These are phyloP conservation scores for Psilanteris sp. DNA, from an alignment of 1,140 invertebrate genomes.

Conservation along the genomic window DNA sequence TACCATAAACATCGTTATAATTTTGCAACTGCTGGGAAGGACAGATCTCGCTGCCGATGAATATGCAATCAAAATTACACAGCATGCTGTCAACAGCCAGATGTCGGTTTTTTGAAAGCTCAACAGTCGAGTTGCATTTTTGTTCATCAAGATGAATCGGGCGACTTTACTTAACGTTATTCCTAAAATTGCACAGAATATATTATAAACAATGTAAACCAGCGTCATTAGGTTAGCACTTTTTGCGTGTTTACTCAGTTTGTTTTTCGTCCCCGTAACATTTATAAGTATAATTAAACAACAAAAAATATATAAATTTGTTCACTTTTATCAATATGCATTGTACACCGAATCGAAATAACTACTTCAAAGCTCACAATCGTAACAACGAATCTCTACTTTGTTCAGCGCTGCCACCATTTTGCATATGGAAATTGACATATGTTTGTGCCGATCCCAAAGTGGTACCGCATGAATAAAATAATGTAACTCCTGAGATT, in stretches of 20 bases:
- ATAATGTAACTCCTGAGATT: conserved; percentile 68
- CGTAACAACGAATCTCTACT: conserved; percentile 39
- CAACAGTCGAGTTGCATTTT: background rate
- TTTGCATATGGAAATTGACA: conserved; percentile 72
- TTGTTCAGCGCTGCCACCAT: conserved; percentile 60
- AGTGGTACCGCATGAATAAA: conserved; percentile 68
- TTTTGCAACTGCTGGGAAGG: conserved; percentile 29
- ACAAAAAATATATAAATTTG: conserved; percentile 23
- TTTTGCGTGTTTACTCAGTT: too few relatives aligned
- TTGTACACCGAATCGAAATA: conserved; percentile 29
- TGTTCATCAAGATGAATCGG: conserved; percentile 5
- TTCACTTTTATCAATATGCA: conserved; percentile 13
- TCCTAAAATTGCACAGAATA: too few relatives aligned
- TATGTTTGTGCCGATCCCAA: conserved; percentile 59
- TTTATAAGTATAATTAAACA: background rate
- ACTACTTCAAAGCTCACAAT: conserved; percentile 31
- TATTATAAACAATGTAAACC: too few relatives aligned
- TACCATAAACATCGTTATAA: conserved; percentile 26
- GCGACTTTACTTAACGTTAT: background rate
- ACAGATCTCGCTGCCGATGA: conserved; percentile 24
- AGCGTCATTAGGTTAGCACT: too few relatives aligned
- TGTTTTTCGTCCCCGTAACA: too few relatives aligned
- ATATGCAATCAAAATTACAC: conserved; percentile 44
- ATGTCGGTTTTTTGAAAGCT: conserved; percentile 23
- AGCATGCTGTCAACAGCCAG: conserved; percentile 12